These are phyloP conservation scores for Cheilosia impressa DNA, from an alignment of 2,888 invertebrate species.

Conservation along the genomic window DNA sequence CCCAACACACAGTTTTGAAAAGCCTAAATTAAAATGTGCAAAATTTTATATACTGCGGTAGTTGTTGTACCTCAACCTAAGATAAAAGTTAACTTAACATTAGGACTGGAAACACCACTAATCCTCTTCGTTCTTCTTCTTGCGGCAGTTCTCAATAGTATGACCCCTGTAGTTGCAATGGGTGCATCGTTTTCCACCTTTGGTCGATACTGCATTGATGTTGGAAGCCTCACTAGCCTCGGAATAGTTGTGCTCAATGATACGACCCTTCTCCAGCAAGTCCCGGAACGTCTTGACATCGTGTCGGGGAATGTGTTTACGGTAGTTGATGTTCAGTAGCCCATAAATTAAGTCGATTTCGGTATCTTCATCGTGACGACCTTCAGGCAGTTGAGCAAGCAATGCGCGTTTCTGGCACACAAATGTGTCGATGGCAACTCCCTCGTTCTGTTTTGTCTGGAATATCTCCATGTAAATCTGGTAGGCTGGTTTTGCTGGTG, in stretches of 20 bases:
- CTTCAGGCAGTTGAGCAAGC: slow-evolving; percentile 81
- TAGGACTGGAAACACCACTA: background rate
- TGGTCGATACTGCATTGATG: slow-evolving; percentile 76
- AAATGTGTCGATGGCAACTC: slow-evolving; percentile 79
- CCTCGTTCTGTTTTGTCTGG: slow-evolving; percentile 78
- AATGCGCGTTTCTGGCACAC: slow-evolving; percentile 81
- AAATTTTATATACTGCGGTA: slow-evolving; percentile 1
- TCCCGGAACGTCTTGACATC: slow-evolving; percentile 80
- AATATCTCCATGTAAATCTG: slow-evolving; percentile 82
- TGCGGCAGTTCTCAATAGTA: slow-evolving; percentile 79
- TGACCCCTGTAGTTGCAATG: slow-evolving; percentile 81
- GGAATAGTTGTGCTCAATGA: slow-evolving; percentile 80
- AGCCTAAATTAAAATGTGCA: slow-evolving; percentile 40
- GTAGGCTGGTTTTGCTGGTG: slow-evolving; percentile 81
- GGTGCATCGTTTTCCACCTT: slow-evolving; percentile 79
- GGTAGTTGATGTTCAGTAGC: slow-evolving; percentile 80
- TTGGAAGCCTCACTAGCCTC: slow-evolving; percentile 74
- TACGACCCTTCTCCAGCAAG: slow-evolving; percentile 80
- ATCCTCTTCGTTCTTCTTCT: slow-evolving; percentile 49
- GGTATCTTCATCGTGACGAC: slow-evolving; percentile 80
- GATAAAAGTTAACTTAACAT: background rate
- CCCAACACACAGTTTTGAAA: slow-evolving; percentile 18
- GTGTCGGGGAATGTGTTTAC: slow-evolving; percentile 80
- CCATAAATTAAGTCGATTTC: slow-evolving; percentile 81
- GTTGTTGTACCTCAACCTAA: slow-evolving; percentile 3